Evolutionary conservation across 2,113 vertebrate species (phyloP).

Genomic region (Arothron firmamentum): DNA sequence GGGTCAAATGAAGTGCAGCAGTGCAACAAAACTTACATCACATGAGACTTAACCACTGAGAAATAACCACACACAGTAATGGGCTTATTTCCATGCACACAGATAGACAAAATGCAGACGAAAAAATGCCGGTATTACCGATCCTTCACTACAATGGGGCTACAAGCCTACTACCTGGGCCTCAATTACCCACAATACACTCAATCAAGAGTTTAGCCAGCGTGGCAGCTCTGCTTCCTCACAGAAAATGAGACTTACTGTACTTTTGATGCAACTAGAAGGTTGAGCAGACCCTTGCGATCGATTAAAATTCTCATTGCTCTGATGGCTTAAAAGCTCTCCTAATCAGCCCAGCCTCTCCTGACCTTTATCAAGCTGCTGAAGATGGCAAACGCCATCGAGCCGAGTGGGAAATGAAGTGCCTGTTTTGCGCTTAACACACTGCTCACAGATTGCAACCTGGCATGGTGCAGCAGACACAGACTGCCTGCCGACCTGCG

Average conservation of each 20-base stretch:
- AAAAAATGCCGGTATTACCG: too few species aligned
- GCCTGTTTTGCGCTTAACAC: constrained; percentile 60
- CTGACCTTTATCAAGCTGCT: constrained; percentile 48
- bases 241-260: constrained; percentile 9
- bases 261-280: constrained; percentile 19
- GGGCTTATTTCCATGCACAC: constrained; percentile 23
- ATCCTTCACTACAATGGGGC: constrained; percentile 26
- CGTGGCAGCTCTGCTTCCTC: constrained; percentile 1
- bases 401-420: constrained; percentile 34
- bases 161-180: too few species aligned
- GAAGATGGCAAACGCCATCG: constrained; percentile 33
- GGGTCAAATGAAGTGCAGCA: constrained; percentile 62
- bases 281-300: constrained; percentile 30
- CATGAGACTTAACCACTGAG: constrained; percentile 23
- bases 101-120: not conserved
- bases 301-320: constrained; percentile 46
- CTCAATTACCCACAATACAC: not conserved
- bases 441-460: constrained; percentile 59
- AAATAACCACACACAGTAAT: constrained; percentile 26
- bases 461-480: constrained; percentile 46
- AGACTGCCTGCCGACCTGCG: constrained; percentile 53
- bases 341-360: constrained; percentile 33
- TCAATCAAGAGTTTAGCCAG: constrained; percentile 14
- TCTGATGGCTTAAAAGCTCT: constrained; percentile 36
- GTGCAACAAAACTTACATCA: constrained; percentile 37